These are phyloP conservation scores for Tetragnatha montana DNA, from an alignment of 2,888 invertebrate genomes.

Conservation along the genomic window DNA sequence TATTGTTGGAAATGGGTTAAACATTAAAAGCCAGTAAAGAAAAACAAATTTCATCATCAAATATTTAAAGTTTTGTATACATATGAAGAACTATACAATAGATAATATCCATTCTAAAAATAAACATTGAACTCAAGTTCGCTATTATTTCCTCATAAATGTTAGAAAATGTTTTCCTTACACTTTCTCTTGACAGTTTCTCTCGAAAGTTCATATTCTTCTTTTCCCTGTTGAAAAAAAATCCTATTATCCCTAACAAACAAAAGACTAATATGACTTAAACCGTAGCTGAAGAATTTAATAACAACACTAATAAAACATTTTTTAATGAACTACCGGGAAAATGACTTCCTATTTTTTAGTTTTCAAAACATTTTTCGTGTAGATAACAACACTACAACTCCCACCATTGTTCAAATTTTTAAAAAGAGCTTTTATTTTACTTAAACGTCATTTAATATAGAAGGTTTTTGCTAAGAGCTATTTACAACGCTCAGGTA, in stretches of 20 bases:
- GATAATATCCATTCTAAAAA: no score
- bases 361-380: not conserved
- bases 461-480: not conserved
- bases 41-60: no score
- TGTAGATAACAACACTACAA: not conserved
- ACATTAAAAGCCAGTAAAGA: no score
- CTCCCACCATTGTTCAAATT: not conserved
- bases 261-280: not conserved
- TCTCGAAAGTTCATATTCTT: not conserved
- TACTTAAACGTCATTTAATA: conserved; percentile 1
- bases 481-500: conserved; percentile 15
- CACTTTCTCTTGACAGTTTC: not conserved
- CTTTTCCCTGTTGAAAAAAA: not conserved
- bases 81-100: no score
- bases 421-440: not conserved
- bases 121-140: not conserved
- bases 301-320: not conserved
- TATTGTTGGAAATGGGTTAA: no score
- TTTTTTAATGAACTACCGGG: not conserved
- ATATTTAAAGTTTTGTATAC: no score
- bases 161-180: not conserved
- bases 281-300: not conserved
- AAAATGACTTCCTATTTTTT: not conserved
- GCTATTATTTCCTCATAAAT: not conserved
- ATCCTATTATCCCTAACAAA: not conserved